Evolutionary conservation across 2,797 vertebrate species (phyloP), one percentile per base, ranked within the genome.

Genomic region (Argyrosomus regius): DNA sequence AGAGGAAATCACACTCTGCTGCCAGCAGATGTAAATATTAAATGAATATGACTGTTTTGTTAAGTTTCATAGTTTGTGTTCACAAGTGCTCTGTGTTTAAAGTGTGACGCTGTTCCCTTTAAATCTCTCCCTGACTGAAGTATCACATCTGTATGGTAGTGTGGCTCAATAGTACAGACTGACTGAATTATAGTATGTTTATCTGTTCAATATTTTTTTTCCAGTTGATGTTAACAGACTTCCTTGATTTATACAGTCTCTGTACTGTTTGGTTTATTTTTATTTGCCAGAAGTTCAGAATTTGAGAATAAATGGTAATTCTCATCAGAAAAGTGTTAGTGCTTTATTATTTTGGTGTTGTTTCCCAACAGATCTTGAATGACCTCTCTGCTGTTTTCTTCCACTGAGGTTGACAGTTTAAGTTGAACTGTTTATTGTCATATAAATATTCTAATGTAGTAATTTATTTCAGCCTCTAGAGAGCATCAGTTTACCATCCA

Each of bases 221-320:
- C 20, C 26, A 35, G 11, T 56, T 78, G 50, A 45, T 77, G 56
- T 74, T 20, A 31, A 71, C 26, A 74, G 31, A 72, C 3, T 53
- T 67, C 7, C 43, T 82, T 48, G 20, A 59, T 83, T 81, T 57
- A 17, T 58, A 54, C 45, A 1, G 3, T 70, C 16, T 31, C n/a
- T 78, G 57, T 78, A 66, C 11, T 45, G 43, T 45, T 45, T 9
- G 54, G 0, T 66, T 72, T 64, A 7, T 39, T 78, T 72, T 79
- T 84, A 14, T 22, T 82, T 67, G 28, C 54, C 70, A 69, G 56
- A 9, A n/a, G 20, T 68, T 78, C 70, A 46, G 31, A 64, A n/a
- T n/a, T 45, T 83, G 41, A 61, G 49, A 91, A 89, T 91, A 91
- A 93, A 92, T 84, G 64, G 89, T 54, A 50, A 73, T 69, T 75